Base-by-base conservation (phyloP, 2,888 invertebrate genomes). In the Chymomyza amoena region DNA sequence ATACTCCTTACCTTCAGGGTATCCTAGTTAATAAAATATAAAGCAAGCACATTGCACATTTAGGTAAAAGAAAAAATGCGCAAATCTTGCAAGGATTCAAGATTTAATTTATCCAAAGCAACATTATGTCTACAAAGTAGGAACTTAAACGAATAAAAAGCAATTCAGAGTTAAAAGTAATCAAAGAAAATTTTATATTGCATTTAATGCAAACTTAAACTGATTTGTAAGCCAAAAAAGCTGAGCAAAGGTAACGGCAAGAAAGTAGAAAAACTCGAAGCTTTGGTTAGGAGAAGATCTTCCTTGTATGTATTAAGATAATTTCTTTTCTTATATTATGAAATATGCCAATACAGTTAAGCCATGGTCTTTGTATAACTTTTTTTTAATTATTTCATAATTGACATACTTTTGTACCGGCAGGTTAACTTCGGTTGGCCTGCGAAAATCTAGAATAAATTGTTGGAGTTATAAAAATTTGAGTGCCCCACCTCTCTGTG, bases 141-240 rank as follows among this genome's bases (percentile, higher is more conserved):
- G 70, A 67, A 67, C 65, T 68, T 64, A 67, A 61, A 77, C 70
- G 81, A 80, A 79, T 77, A 79, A 68, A 77, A 74, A 72, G 77
- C 73, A 72, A 72, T 73, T 73, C 73, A 66, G 45, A 50, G 70
- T 70, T 68, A 69, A 75, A 78, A 72, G 75, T 73, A 83, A 79
- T 81, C 84, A 79, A 73, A 51, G 76, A 64, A 50, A 61, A 76
- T 72, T 73, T 75, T 59, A 32, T 59, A 15, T 59, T 18, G 7
- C 15, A 28, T 59, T 25, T 18, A 56, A 64, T 62, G 71, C 70
- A 71, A 75, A 77, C 59, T 61, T 60, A 62, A 75, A 75, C 64
- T 65, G 66, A 70, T 77, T 83, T 66, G 52, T 63, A 63, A 61
- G 9, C 51, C 16, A 59, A 45, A 45, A 50, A 9, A 36, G 18